A percentile compares a stretch with the other conserved stretches of the same genome.
Evolutionary conservation across 2,113 vertebrate species (phyloP).

Genomic region (Mystacornis crossleyi): DNA sequence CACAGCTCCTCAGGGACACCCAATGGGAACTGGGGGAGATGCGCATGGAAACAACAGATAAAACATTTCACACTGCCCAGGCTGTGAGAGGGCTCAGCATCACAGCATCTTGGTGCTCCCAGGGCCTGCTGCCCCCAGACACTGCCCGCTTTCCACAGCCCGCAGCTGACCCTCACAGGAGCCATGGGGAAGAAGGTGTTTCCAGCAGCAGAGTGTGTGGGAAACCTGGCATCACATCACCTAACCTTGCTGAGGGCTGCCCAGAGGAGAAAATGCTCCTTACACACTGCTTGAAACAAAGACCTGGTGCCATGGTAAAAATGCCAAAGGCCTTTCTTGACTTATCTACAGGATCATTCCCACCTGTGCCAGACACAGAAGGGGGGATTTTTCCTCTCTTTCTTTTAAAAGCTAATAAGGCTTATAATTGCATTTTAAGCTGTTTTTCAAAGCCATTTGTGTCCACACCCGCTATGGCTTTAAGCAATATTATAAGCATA

Average conservation of each 20-base stretch:
- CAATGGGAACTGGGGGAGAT: fast-evolving
- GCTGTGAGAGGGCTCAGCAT: not conserved
- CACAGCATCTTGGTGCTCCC: fast-evolving
- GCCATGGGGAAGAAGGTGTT: not conserved
- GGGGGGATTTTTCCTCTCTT: not conserved
- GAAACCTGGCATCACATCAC: not conserved
- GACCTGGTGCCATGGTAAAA: fast-evolving
- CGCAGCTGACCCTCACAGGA: fast-evolving
- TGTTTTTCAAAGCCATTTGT: conserved; percentile 46
- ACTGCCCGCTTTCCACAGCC: not conserved
- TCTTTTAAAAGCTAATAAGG: not conserved
- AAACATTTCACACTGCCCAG: not conserved
- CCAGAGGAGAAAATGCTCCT: not conserved
- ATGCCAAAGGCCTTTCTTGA: not conserved
- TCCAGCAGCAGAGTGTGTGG: not conserved
- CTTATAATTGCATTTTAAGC: conserved; percentile 24
- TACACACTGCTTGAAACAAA: not conserved
- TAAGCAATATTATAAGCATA: not conserved
- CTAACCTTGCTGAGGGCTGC: not conserved
- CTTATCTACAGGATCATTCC: not conserved
- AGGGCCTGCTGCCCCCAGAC: not conserved
- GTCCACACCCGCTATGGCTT: not conserved
- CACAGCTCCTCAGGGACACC: not conserved
- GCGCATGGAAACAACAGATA: not conserved
- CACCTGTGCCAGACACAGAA: not conserved